phyloP scores from a whole-genome alignment of 2,113 vertebrate genomes.

The Pachypanchax playfairii region DNA sequence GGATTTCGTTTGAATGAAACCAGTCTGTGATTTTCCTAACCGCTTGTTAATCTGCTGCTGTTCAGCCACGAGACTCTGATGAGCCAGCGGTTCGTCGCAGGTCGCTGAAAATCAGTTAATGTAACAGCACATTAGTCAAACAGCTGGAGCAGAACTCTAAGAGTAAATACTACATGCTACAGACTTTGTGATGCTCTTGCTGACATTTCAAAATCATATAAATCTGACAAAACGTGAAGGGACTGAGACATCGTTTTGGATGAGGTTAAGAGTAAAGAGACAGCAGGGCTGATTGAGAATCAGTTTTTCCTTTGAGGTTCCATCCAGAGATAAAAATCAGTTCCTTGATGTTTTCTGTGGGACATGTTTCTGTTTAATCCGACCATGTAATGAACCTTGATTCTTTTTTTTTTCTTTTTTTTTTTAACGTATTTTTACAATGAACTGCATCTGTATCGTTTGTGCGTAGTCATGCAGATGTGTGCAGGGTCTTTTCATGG shows the following conservation, averaged over 20 bases:
- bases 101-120: constrained; percentile 41
- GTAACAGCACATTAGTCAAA: constrained; percentile 57
- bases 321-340: constrained; percentile 46
- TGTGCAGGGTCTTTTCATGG: constrained; percentile 19
- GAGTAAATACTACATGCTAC: constrained; percentile 21
- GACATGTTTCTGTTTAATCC: constrained; percentile 61
- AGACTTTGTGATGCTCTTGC: constrained; percentile 19
- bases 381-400: constrained; percentile 48
- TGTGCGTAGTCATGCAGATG: constrained; percentile 5
- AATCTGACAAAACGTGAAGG: constrained; percentile 47
- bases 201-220: constrained; percentile 44
- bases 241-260: constrained; percentile 58
- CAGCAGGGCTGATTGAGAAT: constrained; percentile 50
- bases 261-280: constrained; percentile 55
- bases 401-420: constrained; percentile 8
- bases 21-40: constrained; percentile 30
- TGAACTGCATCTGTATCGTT: constrained; percentile 23
- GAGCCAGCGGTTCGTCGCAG: constrained; percentile 42
- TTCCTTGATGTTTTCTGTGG: constrained; percentile 58
- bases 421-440: constrained; percentile 16
- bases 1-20: constrained; percentile 14
- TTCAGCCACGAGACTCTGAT: constrained; percentile 46
- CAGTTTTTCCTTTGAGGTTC: constrained; percentile 48
- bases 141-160: constrained; percentile 34
- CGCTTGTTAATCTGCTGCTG: constrained; percentile 44